phyloP scores from a whole-genome alignment of 2,888 invertebrate species.

The Cetonia aurata region DNA sequence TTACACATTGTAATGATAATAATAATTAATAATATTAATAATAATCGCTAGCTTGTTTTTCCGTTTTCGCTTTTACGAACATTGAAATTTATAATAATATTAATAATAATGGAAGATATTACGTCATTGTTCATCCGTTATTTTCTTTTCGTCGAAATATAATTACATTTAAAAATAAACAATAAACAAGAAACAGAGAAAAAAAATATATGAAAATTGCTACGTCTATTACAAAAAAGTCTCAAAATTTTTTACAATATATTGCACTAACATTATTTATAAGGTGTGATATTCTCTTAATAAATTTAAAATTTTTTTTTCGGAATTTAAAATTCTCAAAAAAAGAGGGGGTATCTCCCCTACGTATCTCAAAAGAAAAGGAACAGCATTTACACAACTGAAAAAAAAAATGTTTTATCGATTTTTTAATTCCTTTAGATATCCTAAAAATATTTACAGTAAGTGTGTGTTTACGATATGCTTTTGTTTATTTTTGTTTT shows the following conservation, averaged over 20 bases:
- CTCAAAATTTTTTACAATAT: conserved; percentile 54
- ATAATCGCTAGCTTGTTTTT: conserved; percentile 55
- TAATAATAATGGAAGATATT: conserved; percentile 63
- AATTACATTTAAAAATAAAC: conserved; percentile 49
- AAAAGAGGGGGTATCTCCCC: neutral
- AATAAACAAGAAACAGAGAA: conserved; percentile 25
- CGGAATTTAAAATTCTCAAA: conserved; percentile 39
- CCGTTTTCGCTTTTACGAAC: conserved; percentile 62
- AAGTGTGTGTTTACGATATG: conserved; percentile 41
- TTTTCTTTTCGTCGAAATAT: conserved; percentile 63
- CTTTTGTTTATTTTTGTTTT: conserved; percentile 32
- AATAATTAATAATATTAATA: conserved; percentile 7
- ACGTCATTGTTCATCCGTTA: conserved; percentile 47
- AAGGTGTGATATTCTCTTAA: neutral
- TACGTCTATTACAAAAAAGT: conserved; percentile 3
- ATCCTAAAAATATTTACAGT: conserved; percentile 42
- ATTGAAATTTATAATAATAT: conserved; percentile 48
- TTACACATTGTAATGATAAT: conserved; percentile 17
- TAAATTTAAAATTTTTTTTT: conserved; percentile 6
- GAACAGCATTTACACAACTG: neutral
- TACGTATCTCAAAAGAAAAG: neutral
- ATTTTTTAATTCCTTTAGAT: conserved; percentile 24
- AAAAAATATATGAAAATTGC: conserved; percentile 7
- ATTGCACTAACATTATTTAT: conserved; percentile 59
- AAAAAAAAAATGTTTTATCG: conserved; percentile 17